phyloP scores from a whole-genome alignment of 53 echinoderm and acorn worm species.

The Mesocentrotus franciscanus region DNA sequence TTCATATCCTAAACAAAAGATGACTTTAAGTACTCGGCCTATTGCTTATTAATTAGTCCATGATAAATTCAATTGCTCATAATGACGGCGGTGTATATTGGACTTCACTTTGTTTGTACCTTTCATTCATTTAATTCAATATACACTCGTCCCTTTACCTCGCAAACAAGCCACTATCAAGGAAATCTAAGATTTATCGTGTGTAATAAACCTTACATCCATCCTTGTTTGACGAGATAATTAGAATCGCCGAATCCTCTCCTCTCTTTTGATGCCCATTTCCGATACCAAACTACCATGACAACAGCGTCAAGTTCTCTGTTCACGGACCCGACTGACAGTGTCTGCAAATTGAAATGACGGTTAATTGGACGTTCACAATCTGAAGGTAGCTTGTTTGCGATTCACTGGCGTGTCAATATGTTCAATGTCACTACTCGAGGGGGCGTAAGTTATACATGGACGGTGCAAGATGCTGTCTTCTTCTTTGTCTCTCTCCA shows the following conservation, averaged over 20 bases:
- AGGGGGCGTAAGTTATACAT: not conserved
- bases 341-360: constrained; percentile 42
- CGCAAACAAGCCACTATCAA: not conserved
- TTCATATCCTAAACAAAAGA: not conserved
- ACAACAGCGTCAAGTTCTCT: constrained; percentile 19
- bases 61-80: not conserved
- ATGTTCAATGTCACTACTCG: constrained; percentile 21
- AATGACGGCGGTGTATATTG: not conserved
- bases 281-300: constrained; percentile 41
- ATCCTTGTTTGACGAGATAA: constrained; percentile 59
- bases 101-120: not conserved
- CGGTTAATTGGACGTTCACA: constrained; percentile 45
- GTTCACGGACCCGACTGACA: not conserved
- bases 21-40: not conserved
- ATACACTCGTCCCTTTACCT: not conserved
- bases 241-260: constrained; percentile 42
- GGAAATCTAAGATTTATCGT: not conserved
- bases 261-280: constrained; percentile 37
- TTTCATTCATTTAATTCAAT: constrained; percentile 8
- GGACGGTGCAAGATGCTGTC: not conserved
- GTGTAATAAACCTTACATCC: not conserved
- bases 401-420: constrained; percentile 17
- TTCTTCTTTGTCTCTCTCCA: not conserved
- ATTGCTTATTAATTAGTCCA: not conserved
- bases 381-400: constrained; percentile 20